Conservation (phyloP, 2,888 invertebrate genomes). For the Maniola hyperantus region DNA sequence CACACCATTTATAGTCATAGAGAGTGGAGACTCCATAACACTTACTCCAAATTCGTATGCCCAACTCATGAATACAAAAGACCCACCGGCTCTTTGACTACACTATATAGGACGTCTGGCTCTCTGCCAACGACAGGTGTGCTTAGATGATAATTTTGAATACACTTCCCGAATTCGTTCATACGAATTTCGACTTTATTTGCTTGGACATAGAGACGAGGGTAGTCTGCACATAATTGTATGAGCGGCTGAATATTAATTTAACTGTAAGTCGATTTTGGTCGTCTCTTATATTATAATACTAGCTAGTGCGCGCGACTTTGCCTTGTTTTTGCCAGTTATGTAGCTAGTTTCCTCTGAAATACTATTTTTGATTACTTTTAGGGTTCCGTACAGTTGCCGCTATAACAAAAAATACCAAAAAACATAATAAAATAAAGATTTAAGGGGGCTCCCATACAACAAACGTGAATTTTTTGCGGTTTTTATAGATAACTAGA, state of each 20-base stretch:
- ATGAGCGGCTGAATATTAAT: constrained; percentile 1
- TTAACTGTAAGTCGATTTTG: constrained; percentile 11
- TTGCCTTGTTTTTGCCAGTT: no score
- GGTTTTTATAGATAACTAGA: no score
- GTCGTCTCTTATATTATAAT: constrained; percentile 17
- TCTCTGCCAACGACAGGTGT: constrained; percentile 4
- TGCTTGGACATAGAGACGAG: not conserved
- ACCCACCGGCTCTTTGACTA: not conserved
- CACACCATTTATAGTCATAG: not conserved
- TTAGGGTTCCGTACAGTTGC: not conserved
- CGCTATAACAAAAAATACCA: no score
- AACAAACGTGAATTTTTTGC: no score
- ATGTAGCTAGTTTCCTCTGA: no score
- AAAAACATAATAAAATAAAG: no score
- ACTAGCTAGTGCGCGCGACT: not conserved
- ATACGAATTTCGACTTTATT: constrained; percentile 4
- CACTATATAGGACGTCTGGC: constrained; percentile 13
- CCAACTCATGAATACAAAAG: constrained; percentile 16
- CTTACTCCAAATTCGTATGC: constrained; percentile 6
- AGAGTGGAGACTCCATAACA: not conserved
- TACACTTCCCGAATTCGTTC: not conserved
- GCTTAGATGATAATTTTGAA: constrained; percentile 17
- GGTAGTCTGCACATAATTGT: not conserved
- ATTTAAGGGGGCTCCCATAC: no score
- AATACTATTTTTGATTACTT: no score